A percentile compares a stretch with the other conserved stretches of the same genome.
Conservation (phyloP, 2,888 invertebrate genomes). For the Dermolepida albohirtum region DNA sequence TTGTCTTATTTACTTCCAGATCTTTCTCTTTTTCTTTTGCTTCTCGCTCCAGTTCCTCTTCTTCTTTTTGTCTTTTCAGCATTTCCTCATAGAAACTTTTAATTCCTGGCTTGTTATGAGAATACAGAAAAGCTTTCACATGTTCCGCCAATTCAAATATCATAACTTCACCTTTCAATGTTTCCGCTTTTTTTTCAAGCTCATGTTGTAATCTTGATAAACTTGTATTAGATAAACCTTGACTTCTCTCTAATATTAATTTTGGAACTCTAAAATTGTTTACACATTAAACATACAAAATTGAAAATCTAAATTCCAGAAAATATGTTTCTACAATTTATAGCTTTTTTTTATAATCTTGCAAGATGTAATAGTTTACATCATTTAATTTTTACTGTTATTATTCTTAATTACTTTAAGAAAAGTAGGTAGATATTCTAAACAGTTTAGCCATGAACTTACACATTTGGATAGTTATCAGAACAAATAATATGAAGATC, state of each 20-base stretch:
- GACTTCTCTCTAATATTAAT: constrained; percentile 78
- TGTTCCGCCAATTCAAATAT: constrained; percentile 85
- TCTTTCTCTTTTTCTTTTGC: constrained; percentile 75
- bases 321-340: too few relatives aligned
- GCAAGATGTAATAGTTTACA: not conserved
- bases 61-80: constrained; percentile 78
- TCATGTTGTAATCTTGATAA: constrained; percentile 72
- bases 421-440: not conserved
- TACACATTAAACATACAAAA: constrained; percentile 16
- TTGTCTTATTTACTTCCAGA: constrained; percentile 67
- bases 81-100: constrained; percentile 94
- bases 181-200: constrained; percentile 70
- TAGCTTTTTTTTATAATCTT: not conserved
- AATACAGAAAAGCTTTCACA: constrained; percentile 82
- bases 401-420: not conserved
- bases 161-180: constrained; percentile 84
- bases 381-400: not conserved
- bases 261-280: constrained; percentile 70
- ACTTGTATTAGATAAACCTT: constrained; percentile 81
- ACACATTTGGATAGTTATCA: constrained; percentile 84
- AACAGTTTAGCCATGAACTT: constrained; percentile 59
- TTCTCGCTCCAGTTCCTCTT: constrained; percentile 73
- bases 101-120: constrained; percentile 83
- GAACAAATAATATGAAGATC: constrained; percentile 83
- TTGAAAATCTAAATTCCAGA: too few relatives aligned